Conservation (phyloP, 1,140 invertebrate species). For the Rhagoletis zephyria region DNA sequence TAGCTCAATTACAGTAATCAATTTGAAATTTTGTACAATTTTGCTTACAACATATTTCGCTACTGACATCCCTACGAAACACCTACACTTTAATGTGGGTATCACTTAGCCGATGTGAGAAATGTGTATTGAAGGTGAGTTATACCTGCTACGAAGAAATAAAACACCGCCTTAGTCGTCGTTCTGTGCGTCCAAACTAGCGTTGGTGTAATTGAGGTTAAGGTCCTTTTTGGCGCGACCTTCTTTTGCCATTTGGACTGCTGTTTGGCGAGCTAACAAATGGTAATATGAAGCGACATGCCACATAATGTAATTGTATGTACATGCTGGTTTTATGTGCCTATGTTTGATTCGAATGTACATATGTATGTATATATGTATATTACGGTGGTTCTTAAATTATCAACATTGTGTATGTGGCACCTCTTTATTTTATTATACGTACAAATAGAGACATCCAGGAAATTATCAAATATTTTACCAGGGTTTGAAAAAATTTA, state of each 20-base stretch:
- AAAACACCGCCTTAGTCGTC: not conserved
- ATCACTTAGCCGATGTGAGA: not conserved
- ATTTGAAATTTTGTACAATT: too few species aligned
- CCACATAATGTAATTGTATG: not conserved
- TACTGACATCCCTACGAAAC: too few species aligned
- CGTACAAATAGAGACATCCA: too few species aligned
- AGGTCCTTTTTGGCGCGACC: conserved; percentile 17
- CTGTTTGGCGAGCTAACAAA: not conserved
- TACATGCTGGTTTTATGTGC: not conserved
- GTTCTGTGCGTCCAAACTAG: not conserved
- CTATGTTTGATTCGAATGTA: not conserved
- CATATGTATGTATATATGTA: not conserved
- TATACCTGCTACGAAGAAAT: not conserved
- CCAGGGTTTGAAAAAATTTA: too few species aligned
- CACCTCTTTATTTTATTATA: too few species aligned
- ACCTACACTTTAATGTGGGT: not conserved
- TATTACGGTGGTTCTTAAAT: not conserved
- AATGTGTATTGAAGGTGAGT: not conserved
- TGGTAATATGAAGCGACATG: not conserved
- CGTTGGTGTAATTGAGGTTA: conserved; percentile 11
- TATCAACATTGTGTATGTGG: too few species aligned
- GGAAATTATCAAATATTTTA: too few species aligned
- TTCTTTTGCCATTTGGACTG: not conserved
- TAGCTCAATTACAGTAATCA: too few species aligned
- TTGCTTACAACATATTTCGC: too few species aligned